These are phyloP conservation scores for Trididemnum clinides DNA, from an alignment of 23 tunicate species.

Conservation along the genomic window DNA sequence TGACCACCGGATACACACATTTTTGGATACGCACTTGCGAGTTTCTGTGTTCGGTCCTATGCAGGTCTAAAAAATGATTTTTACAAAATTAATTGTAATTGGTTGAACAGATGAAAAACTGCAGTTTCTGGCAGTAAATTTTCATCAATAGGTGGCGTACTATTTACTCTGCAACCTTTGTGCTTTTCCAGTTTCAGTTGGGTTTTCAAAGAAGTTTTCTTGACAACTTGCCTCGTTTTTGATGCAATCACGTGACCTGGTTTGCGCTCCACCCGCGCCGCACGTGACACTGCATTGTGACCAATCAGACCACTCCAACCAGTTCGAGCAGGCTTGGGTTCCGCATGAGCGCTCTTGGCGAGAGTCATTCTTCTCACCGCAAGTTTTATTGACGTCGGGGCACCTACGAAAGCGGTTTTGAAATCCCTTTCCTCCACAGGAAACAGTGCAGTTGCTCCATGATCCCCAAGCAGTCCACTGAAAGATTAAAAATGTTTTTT, in stretches of 20 bases:
- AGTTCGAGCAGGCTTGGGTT: background rate
- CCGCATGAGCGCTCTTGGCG: constrained; percentile 36
- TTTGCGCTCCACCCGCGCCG: constrained; percentile 36
- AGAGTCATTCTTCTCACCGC: constrained; percentile 9
- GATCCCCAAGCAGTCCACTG: constrained; percentile 28
- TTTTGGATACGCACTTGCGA: constrained; percentile 12
- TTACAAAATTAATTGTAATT: too few relatives aligned
- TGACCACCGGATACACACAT: constrained; percentile 42
- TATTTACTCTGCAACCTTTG: too few relatives aligned
- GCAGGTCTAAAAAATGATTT: background rate
- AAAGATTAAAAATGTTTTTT: too few relatives aligned
- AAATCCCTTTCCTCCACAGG: constrained; percentile 29
- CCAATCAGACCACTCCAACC: constrained; percentile 61
- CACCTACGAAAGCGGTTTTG: constrained; percentile 22
- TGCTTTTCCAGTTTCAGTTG: too few relatives aligned
- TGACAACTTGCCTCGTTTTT: too few relatives aligned
- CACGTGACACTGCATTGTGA: constrained; percentile 58
- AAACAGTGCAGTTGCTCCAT: constrained; percentile 40
- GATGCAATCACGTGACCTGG: constrained; percentile 31
- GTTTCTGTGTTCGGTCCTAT: background rate
- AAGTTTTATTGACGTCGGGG: background rate
- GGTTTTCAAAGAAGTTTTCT: too few relatives aligned
- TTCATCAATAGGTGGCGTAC: too few relatives aligned
- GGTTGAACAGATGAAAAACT: too few relatives aligned
- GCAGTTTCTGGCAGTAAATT: too few relatives aligned